Base-by-base conservation (phyloP, 1,140 invertebrate genomes). In the Ganaspis sp. region DNA sequence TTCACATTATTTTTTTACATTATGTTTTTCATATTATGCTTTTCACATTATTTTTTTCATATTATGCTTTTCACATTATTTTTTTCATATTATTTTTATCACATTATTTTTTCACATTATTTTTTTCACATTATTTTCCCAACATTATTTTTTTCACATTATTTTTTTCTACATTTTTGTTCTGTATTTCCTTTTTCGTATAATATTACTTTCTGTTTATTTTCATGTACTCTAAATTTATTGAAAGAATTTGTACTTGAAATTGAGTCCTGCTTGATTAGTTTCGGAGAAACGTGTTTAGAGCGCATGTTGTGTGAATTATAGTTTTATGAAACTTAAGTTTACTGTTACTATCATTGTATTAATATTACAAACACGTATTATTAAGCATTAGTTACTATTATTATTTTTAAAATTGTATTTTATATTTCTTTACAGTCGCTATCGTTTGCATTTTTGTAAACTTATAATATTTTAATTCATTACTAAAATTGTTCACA, bases 301-400 rank as follows among this genome's bases (percentile, higher is more conserved):
- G 86, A 87, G 87, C 87, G 89, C 89, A 90, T 90, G 88, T 86
- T 90, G 77, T 89, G 88, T 90, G 83, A 89, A 83, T 87, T 84
- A 84, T 80, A 79, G 86, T 84, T 76, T 17, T 82, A 81, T 81
- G 12, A 85, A 29, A 15, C 58, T 75, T 80, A 79, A 26, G 72
- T 77, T 79, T 69, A 76, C 79, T 77, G 77, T 85, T 81, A 83
- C 29, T 72, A 75, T 72, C 72, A 74, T 69, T 70, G 72, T 81
- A 78, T 76, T 42, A 75, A 71, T 79, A 70, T 78, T 74, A 73
- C 45, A 49, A 58, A 15, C 26, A 64, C 23, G 23, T 64, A 64
- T 34, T 64, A 34, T 64, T 64, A 64, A 64, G 58, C 9, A 29
- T 64, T 45, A 42, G 45, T 77, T 79, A 80, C 78, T 81, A 81